A percentile compares a stretch with the other conserved stretches of the same genome.
Evolutionary conservation across 23 tunicate genomes (phyloP).

Genomic region (Botrylloides violaceus): DNA sequence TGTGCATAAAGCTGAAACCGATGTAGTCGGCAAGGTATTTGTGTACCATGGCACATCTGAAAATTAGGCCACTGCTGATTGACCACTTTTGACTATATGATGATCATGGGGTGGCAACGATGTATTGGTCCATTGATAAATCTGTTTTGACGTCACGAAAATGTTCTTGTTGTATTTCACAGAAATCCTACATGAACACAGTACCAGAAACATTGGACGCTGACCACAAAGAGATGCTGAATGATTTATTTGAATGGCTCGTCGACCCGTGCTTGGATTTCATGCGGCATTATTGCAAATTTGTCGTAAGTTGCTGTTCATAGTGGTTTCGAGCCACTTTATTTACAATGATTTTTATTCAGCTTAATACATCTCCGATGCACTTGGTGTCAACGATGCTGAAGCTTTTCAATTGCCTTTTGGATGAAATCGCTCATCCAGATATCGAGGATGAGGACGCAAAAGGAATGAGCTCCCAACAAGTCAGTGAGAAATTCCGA

Average conservation of each 20-base stretch:
- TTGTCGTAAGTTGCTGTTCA: conserved; percentile 31
- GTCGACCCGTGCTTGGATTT: conserved; percentile 82
- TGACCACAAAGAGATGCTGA: conserved; percentile 73
- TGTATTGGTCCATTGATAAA: too few species aligned
- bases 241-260: conserved; percentile 84
- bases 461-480: conserved; percentile 60
- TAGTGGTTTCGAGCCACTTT: too few species aligned
- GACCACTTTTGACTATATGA: too few species aligned
- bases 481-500: conserved; percentile 22
- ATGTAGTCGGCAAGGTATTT: too few species aligned
- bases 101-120: too few species aligned
- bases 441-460: conserved; percentile 25
- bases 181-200: conserved; percentile 88
- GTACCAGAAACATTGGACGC: conserved; percentile 58
- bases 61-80: too few species aligned
- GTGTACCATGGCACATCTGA: too few species aligned
- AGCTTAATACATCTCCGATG: conserved; percentile 75
- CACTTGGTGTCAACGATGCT: conserved; percentile 65
- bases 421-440: conserved; percentile 60
- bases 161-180: too few species aligned
- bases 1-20: too few species aligned
- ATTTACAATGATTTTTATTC: conserved; percentile 2
- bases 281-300: conserved; percentile 74
- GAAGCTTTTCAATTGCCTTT: conserved; percentile 39
- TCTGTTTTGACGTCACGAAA: too few species aligned